phyloP scores from a whole-genome alignment of 2,797 vertebrate species.

The Ispidina picta region DNA sequence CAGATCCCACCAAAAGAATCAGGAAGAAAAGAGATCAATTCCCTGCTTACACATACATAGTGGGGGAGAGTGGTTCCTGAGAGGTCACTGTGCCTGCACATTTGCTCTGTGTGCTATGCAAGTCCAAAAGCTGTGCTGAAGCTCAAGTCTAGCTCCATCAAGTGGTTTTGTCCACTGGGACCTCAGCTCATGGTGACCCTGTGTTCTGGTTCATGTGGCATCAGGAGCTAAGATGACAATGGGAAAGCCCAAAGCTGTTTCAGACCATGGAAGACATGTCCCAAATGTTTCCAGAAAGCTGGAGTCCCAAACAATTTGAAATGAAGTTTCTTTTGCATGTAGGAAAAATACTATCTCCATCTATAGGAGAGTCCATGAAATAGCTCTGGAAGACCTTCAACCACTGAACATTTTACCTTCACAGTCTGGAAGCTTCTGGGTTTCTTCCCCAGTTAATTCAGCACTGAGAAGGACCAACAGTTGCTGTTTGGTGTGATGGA shows the following conservation, averaged over 20 bases:
- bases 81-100: not conserved
- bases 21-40: not conserved
- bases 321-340: not conserved
- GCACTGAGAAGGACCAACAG: not conserved
- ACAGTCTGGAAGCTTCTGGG: not conserved
- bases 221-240: not conserved
- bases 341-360: constrained; percentile 20
- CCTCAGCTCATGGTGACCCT: not conserved
- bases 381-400: not conserved
- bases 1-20: not conserved
- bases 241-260: not conserved
- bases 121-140: not conserved
- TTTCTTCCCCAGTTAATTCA: not conserved
- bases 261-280: not conserved
- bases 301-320: not conserved
- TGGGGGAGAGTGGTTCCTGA: not conserved
- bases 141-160: not conserved
- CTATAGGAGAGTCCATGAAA: constrained; percentile 32
- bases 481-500: not conserved
- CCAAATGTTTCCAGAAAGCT: not conserved
- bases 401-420: not conserved
- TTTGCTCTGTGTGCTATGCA: fast-evolving
- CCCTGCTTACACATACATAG: fast-evolving
- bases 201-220: not conserved
- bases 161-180: not conserved